Evolutionary conservation across 2,888 invertebrate genomes (phyloP), one percentile per base, ranked within the genome.

Genomic region (Harpalus rubripes): DNA sequence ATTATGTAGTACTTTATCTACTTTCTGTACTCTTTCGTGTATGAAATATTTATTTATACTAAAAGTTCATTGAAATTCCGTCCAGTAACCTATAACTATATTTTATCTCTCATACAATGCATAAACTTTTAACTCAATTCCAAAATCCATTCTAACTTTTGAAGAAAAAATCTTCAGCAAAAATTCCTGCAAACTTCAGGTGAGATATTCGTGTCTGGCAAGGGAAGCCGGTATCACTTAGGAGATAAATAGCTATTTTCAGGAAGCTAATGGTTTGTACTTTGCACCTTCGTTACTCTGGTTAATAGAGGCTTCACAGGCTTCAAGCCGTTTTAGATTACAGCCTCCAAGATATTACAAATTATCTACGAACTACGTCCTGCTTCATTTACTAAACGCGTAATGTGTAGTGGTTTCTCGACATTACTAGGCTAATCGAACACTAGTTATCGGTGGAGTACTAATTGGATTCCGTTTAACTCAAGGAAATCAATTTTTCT

Each of bases 301-400:
- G 18, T 12, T 10, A 63, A 63, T 26, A 26, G 22, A 18, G 18
- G 26, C 63, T 63, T 18, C 63, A 26, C 22, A 18, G 18, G 26
- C 63, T 63, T 18, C 26, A 63, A 26, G 63, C 63, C 12, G 26
- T 8, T 22, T 18, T 18, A 63, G 63, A 63, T 63, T 22, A 63
- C 8, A 63, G 63, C 63, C 63, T 8, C 8, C 26, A 63, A 22
- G 63, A 63, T 10, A 63, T 63, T 63, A 63, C 63, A 63, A 63
- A 63, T 63, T 63, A 63, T 63, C 26, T 63, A 63, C 63, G 22
- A 18, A 6, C 32, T 32, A 63, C 63, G 10, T 63, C 8, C 22
- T 22, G 26, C 63, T 63, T 63, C 63, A 63, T 63, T 22, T 63
- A 18, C 22, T 26, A 26, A 63, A 63, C 63, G 16, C 5, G 63